Base-by-base conservation (phyloP, 2,888 invertebrate species). In the Andrena camellia region DNA sequence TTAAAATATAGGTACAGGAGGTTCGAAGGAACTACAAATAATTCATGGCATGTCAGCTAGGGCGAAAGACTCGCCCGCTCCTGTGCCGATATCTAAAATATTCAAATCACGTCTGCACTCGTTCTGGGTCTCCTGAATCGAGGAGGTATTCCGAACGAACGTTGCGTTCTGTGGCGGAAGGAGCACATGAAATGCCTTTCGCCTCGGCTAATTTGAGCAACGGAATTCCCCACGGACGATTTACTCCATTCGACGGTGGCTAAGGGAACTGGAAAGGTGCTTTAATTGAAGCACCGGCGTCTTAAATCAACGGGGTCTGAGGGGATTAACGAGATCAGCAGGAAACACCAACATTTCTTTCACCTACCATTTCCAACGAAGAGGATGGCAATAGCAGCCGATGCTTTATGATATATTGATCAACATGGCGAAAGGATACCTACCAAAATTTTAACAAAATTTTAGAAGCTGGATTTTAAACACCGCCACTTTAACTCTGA, bases 31-130 rank as follows among this genome's bases (percentile, higher is more conserved):
- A 33, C 52, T n/a, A 42, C 50, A 82, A 82, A 80, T 75, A 82
- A 82, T 82, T 81, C 81, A 75, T 71, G 52, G 71, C 67, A 75
- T 63, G 66, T 59, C 71, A 67, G 57, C 60, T 52, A 64, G 68
- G 69, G n/a, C 33, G 72, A 64, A 50, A 60, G 42, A 68, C 70
- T 70, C 17, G 23, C 48, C 48, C 57, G 48, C 64, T 50, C 57
- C 59, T 59, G 26, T 48, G 71, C 79, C 72, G 72, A 42, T 69
- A 66, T 52, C 60, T 71, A 57, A 81, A 74, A 75, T 88, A 90
- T 90, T 90, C 90, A 86, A 87, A 86, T 86, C 90, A 86, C 88
- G 90, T 89, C 84, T 76, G 72, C 81, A 82, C 69, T 87, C 84
- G 80, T 86, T 73, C 81, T 29, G 62, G 75, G 74, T 80, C 62